Conservation (phyloP, 2,113 vertebrate genomes). For the Sterrhoptilus dennistouni region DNA sequence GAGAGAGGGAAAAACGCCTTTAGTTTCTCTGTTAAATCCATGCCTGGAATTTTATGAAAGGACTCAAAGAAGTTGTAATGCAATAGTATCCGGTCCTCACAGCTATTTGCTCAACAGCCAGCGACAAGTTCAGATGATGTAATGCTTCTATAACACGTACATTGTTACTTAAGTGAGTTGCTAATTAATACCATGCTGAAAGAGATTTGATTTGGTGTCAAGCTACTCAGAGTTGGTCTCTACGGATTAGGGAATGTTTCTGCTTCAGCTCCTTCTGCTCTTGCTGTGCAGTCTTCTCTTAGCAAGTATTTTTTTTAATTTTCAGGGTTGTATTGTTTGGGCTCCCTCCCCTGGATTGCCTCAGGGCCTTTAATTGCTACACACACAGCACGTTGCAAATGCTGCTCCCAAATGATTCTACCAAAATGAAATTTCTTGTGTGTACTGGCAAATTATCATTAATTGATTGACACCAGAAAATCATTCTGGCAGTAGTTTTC, state of each 20-base stretch:
- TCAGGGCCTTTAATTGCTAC: neutral
- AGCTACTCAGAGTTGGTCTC: neutral
- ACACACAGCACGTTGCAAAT: neutral
- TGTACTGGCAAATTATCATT: neutral
- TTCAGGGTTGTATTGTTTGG: neutral
- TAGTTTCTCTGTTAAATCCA: conserved; percentile 1
- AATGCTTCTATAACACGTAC: neutral
- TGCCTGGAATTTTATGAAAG: neutral
- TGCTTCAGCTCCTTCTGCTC: neutral
- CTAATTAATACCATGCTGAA: conserved; percentile 32
- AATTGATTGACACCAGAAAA: neutral
- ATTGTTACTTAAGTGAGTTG: conserved; percentile 37
- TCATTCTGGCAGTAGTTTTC: neutral
- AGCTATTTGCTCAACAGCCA: conserved; percentile 9
- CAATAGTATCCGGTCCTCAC: neutral
- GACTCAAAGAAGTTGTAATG: neutral
- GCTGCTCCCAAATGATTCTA: neutral
- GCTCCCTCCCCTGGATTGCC: neutral
- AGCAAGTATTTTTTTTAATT: neutral
- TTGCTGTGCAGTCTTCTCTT: neutral
- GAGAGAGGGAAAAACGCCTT: neutral
- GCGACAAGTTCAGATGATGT: conserved; percentile 35
- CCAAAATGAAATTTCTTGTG: neutral
- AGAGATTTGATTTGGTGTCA: conserved; percentile 1
- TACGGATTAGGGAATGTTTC: neutral